Conservation (phyloP, 2,888 invertebrate species). For the Leptogaster cylindrica region DNA sequence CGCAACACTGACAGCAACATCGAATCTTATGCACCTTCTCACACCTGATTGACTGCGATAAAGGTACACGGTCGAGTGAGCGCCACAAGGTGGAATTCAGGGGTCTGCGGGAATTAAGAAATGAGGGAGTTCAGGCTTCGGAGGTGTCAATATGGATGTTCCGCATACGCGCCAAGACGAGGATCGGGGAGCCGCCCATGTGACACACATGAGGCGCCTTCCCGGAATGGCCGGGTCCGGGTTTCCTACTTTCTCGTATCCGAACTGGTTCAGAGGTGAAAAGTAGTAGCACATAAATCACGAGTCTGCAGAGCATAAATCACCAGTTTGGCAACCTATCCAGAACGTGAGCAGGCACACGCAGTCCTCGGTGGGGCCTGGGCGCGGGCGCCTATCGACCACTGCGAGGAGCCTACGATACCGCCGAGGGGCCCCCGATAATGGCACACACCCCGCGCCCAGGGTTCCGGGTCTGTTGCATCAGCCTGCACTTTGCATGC, state of each 20-base stretch:
- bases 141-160: slow-evolving; percentile 1
- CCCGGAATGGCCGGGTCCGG: slow-evolving; percentile 8
- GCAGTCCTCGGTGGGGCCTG: slow-evolving; percentile 5
- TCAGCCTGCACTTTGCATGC: slow-evolving; percentile 30
- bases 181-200: slow-evolving; percentile 1
- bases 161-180: neutral
- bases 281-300: slow-evolving; percentile 38
- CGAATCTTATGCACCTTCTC: slow-evolving; percentile 26
- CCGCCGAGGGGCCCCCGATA: neutral
- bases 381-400: neutral
- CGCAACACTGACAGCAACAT: slow-evolving; percentile 25
- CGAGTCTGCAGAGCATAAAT: slow-evolving; percentile 30
- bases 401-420: neutral
- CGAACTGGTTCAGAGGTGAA: slow-evolving; percentile 38
- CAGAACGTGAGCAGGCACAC: slow-evolving; percentile 32
- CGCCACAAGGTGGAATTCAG: neutral
- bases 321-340: slow-evolving; percentile 28
- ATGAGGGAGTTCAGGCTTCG: slow-evolving; percentile 6
- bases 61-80: neutral
- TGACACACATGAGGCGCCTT: neutral
- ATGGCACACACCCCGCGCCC: neutral
- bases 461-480: neutral
- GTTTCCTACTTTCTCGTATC: slow-evolving; percentile 16
- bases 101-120: slow-evolving; percentile 13
- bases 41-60: slow-evolving; percentile 27